Base-by-base conservation (phyloP, 1,140 invertebrate genomes). In the Diuraphis noxia region DNA sequence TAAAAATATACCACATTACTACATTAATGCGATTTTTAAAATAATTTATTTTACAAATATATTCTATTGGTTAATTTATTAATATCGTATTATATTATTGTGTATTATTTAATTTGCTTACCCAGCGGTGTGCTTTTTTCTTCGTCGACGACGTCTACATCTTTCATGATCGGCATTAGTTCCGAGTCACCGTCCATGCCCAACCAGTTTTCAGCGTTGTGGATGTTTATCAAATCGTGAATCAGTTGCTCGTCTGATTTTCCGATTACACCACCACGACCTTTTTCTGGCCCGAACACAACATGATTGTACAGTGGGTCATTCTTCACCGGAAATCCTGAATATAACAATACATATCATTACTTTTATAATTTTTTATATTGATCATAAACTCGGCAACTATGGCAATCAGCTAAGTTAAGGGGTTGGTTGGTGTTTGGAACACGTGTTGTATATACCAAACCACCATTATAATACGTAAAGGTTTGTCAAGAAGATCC, bases 251-350 rank as follows among this genome's bases (percentile, higher is more conserved):
- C 97, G 93, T 98, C 97, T 1, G 96, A 96, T 94, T 98, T 98
- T 7, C 97, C 98, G 92, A 98, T 97, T 93, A 98, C 96, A 4
- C 98, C 98, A 36, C 96, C 96, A 94, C 98, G 98, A 2, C 98
- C 99, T 93, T 98, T 98, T 46, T 97, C 94, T 0, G 97, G 97
- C 0, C 98, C 98, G 94, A 99, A 98, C 0, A 98, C 97, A 21
- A 96, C 95, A 94, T 98, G 97, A 94, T 99, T 99, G 94, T 99
- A 99, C 1, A 99, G 94, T 0, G 98, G 97, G 94, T 99, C 99
- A 94, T 99, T 99, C 4, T 99, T 96, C 91, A 99, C 99, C 4
- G 99, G 99, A 95, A 98, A 98, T 91, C 98, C 97, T 97, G 93
- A 49, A 93, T 91, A 30, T 56, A 30, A 56, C 52, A n/a, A n/a